phyloP scores from a whole-genome alignment of 2,888 invertebrate genomes.

The Keiferia lycopersicella region DNA sequence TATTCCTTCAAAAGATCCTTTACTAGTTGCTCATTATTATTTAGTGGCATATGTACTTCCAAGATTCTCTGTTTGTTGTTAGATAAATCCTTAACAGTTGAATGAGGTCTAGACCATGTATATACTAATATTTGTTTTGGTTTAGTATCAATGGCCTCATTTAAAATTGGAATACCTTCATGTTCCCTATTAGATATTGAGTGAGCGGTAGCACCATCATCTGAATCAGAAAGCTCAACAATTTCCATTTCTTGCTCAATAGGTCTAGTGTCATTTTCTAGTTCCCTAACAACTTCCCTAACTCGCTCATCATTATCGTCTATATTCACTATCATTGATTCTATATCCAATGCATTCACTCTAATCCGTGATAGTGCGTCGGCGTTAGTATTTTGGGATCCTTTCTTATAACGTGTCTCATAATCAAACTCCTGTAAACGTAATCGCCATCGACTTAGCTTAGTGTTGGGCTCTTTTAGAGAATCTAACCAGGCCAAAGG shows the following conservation, averaged over 20 bases:
- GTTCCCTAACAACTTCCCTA: not conserved
- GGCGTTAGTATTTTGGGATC: constrained; percentile 24
- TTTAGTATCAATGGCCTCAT: constrained; percentile 12
- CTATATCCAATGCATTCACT: constrained; percentile 7
- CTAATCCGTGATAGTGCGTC: constrained; percentile 23
- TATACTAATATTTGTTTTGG: constrained; percentile 18
- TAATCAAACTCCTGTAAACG: constrained; percentile 4
- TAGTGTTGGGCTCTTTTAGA: constrained; percentile 32
- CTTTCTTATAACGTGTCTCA: constrained; percentile 18
- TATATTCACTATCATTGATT: constrained; percentile 10
- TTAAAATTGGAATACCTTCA: constrained; percentile 16
- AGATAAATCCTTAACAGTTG: constrained; percentile 1
- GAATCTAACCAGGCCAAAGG: constrained; percentile 31
- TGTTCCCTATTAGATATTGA: constrained; percentile 6
- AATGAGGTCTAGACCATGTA: constrained; percentile 11
- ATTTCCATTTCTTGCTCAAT: not conserved
- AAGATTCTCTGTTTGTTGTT: not conserved
- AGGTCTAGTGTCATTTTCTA: not conserved
- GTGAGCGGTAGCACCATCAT: not conserved
- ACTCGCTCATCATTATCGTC: not conserved
- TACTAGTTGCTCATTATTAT: not conserved
- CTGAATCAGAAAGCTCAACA: not conserved
- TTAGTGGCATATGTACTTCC: constrained; percentile 7
- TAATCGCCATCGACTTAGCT: not conserved
- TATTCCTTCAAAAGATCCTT: too few species aligned